Conservation (phyloP, 2,888 invertebrate species). For the Drosophila meridiana region DNA sequence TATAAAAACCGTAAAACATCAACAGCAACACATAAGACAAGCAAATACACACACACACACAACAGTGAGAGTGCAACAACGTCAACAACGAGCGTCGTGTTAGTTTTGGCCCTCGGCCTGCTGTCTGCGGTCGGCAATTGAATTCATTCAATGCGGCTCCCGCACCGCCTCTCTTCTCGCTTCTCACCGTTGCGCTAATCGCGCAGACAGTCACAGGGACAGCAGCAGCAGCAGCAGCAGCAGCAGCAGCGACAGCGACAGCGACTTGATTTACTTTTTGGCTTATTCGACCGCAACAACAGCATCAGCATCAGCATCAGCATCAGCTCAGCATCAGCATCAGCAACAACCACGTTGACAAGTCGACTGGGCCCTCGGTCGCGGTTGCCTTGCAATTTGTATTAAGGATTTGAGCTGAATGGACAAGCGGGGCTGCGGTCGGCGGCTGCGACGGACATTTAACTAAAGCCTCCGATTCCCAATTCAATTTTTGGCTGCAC, state of each 20-base stretch:
- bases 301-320: slow-evolving; percentile 46
- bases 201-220: slow-evolving; percentile 38
- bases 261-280: slow-evolving; percentile 68
- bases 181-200: background rate
- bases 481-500: slow-evolving; percentile 75
- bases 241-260: slow-evolving; percentile 12
- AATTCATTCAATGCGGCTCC: slow-evolving; percentile 65
- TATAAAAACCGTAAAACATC: slow-evolving; percentile 19
- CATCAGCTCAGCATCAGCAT: slow-evolving; percentile 24
- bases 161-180: background rate
- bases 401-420: slow-evolving; percentile 72
- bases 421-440: slow-evolving; percentile 49
- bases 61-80: slow-evolving; percentile 70
- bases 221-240: slow-evolving; percentile 12
- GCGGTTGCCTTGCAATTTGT: slow-evolving; percentile 84
- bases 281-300: slow-evolving; percentile 73
- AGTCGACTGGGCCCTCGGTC: slow-evolving; percentile 50
- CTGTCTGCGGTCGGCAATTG: slow-evolving; percentile 78
- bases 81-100: slow-evolving; percentile 61
- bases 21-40: slow-evolving; percentile 17
- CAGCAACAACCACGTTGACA: slow-evolving; percentile 50
- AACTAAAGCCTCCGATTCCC: slow-evolving; percentile 53
- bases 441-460: slow-evolving; percentile 58
- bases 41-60: slow-evolving; percentile 13
- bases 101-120: slow-evolving; percentile 62